Percentiles rank a stretch among this genome's conserved stretches.
phyloP scores from a whole-genome alignment of 2,888 invertebrate genomes.

The Leptinotarsa peninsularis region DNA sequence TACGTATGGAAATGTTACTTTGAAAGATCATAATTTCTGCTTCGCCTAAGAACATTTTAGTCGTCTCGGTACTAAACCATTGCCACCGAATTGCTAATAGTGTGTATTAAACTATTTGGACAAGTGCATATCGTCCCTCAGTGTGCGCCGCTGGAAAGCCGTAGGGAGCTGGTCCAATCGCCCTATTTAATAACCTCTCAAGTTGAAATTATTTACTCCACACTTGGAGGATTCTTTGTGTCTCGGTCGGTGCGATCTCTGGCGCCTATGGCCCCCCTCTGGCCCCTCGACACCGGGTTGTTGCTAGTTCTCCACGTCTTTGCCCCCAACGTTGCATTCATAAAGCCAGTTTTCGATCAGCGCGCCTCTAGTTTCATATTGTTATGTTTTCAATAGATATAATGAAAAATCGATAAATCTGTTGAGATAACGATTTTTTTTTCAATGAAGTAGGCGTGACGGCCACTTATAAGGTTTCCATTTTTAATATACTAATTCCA shows the following conservation, averaged over 20 bases:
- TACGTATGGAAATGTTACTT: no score
- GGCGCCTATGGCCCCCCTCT: conserved; percentile 64
- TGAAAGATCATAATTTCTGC: no score
- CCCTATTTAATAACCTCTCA: conserved; percentile 68
- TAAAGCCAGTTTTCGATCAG: conserved; percentile 38
- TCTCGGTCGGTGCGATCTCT: conserved; percentile 69
- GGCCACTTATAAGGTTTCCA: neutral
- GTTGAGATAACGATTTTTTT: neutral
- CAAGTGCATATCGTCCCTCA: conserved; percentile 37
- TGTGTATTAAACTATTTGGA: neutral
- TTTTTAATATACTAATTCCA: neutral
- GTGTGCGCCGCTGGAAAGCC: conserved; percentile 29
- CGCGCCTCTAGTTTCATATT: neutral
- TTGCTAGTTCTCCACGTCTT: conserved; percentile 30
- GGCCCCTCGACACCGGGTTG: conserved; percentile 56
- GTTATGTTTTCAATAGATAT: neutral
- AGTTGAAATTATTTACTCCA: conserved; percentile 62
- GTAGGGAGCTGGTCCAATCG: conserved; percentile 64
- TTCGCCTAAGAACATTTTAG: no score
- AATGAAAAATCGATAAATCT: neutral
- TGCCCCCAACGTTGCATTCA: conserved; percentile 41
- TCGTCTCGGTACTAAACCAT: no score
- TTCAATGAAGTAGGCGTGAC: neutral
- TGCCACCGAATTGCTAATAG: no score
- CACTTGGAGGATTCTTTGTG: conserved; percentile 63